Evolutionary conservation across 1,140 invertebrate species (phyloP).

Genomic region (Trialeurodes vaporariorum): DNA sequence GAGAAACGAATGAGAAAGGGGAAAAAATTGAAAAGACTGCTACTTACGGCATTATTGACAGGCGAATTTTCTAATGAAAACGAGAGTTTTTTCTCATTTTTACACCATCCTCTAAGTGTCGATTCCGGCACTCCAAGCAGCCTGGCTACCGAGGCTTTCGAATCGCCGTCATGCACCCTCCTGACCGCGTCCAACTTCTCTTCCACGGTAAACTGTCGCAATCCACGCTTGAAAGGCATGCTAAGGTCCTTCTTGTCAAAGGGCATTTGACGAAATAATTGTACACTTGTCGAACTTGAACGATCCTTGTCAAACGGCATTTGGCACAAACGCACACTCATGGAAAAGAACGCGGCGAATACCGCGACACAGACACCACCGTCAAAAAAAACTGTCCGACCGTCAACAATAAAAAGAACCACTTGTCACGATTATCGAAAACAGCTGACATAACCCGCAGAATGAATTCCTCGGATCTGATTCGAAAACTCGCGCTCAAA

Average conservation of each 20-base stretch:
- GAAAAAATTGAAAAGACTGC: neutral
- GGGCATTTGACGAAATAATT: too few species aligned
- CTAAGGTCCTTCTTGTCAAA: neutral
- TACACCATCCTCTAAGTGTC: slow-evolving; percentile 71
- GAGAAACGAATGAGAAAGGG: neutral
- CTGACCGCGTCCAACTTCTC: slow-evolving; percentile 68
- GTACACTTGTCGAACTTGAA: too few species aligned
- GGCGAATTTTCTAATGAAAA: neutral
- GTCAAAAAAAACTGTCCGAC: too few species aligned
- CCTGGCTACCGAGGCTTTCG: slow-evolving; percentile 65
- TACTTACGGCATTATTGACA: neutral
- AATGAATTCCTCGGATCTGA: too few species aligned
- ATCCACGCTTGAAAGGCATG: slow-evolving; percentile 43
- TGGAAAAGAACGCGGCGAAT: too few species aligned
- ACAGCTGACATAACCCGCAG: too few species aligned
- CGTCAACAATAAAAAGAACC: too few species aligned
- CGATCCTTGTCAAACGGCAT: too few species aligned
- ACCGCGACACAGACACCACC: too few species aligned
- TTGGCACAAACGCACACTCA: too few species aligned
- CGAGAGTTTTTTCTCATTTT: slow-evolving; percentile 59
- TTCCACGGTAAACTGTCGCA: slow-evolving; percentile 52
- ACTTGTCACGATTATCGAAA: too few species aligned
- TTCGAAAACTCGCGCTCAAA: too few species aligned
- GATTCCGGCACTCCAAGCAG: slow-evolving; percentile 73
- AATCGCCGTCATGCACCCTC: slow-evolving; percentile 65